Evolutionary conservation across 2,888 invertebrate genomes (phyloP).

Genomic region (Dolichopus griseipennis): DNA sequence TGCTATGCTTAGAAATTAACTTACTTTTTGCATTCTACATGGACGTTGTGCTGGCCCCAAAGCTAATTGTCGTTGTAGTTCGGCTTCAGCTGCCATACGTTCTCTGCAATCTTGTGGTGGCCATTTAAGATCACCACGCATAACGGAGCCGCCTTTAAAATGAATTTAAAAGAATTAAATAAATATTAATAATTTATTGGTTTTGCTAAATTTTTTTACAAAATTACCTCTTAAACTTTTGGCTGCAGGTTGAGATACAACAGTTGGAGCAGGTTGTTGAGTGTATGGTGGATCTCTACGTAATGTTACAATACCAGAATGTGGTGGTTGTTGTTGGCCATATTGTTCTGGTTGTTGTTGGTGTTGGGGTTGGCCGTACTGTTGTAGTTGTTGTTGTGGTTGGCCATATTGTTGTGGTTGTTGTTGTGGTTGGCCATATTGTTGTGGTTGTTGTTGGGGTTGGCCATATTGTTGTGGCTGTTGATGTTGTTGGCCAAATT

Average conservation of each 20-base stretch:
- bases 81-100: slow-evolving; percentile 65
- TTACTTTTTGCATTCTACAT: slow-evolving; percentile 51
- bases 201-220: slow-evolving; percentile 8
- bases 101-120: slow-evolving; percentile 70
- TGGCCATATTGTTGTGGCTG: slow-evolving; percentile 23
- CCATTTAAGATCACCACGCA: slow-evolving; percentile 83
- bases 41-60: slow-evolving; percentile 69
- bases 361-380: slow-evolving; percentile 29
- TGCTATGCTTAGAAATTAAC: too few relatives aligned
- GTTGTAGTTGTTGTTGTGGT: slow-evolving; percentile 15
- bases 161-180: too few relatives aligned
- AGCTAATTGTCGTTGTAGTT: slow-evolving; percentile 59
- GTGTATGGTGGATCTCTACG: slow-evolving; percentile 65
- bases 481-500: slow-evolving; percentile 25
- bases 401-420: slow-evolving; percentile 45
- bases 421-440: slow-evolving; percentile 25
- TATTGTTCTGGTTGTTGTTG: slow-evolving; percentile 26
- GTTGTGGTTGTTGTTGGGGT: slow-evolving; percentile 26
- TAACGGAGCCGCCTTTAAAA: slow-evolving; percentile 61
- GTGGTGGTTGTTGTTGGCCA: slow-evolving; percentile 33
- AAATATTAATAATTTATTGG: slow-evolving; percentile 12
- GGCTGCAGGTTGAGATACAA: slow-evolving; percentile 71
- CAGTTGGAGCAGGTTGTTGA: slow-evolving; percentile 66
- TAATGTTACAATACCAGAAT: slow-evolving; percentile 49
- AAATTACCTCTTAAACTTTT: slow-evolving; percentile 55